A percentile compares a stretch with the other conserved stretches of the same genome.
phyloP scores from a whole-genome alignment of 2,797 vertebrate species.

The Eutrigla gurnardus region DNA sequence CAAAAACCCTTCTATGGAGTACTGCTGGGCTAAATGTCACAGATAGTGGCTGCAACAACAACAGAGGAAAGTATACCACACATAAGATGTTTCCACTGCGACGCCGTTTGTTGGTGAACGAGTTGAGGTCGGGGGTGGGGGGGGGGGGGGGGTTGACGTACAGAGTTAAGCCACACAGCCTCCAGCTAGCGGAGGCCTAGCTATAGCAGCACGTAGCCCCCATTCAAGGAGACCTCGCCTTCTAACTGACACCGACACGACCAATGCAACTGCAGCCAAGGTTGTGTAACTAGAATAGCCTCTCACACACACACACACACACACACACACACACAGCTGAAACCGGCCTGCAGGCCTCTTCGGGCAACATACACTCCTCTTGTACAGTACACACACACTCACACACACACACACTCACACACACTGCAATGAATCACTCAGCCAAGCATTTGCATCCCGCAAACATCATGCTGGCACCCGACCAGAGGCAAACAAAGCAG shows the following conservation, averaged over 20 bases:
- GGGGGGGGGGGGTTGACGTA: conserved; percentile 32
- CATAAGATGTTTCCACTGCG: conserved; percentile 26
- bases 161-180: conserved; percentile 46
- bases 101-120: conserved; percentile 28
- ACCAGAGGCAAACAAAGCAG: conserved; percentile 77
- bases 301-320: conserved; percentile 23
- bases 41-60: conserved; percentile 7
- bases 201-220: conserved; percentile 37
- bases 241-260: conserved; percentile 68
- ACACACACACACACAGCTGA: conserved; percentile 31
- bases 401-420: not conserved
- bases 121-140: conserved; percentile 42
- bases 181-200: conserved; percentile 37
- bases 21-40: conserved; percentile 33
- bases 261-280: conserved; percentile 62
- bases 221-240: conserved; percentile 55
- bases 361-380: conserved; percentile 47
- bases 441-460: conserved; percentile 75
- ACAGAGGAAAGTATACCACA: not conserved
- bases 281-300: conserved; percentile 70
- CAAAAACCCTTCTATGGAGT: conserved; percentile 31
- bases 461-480: conserved; percentile 75
- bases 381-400: conserved; percentile 47
- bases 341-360: conserved; percentile 52
- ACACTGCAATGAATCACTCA: conserved; percentile 73